Evolutionary conservation across 2,888 invertebrate genomes (phyloP).

Genomic region (Sthenelais limicola): DNA sequence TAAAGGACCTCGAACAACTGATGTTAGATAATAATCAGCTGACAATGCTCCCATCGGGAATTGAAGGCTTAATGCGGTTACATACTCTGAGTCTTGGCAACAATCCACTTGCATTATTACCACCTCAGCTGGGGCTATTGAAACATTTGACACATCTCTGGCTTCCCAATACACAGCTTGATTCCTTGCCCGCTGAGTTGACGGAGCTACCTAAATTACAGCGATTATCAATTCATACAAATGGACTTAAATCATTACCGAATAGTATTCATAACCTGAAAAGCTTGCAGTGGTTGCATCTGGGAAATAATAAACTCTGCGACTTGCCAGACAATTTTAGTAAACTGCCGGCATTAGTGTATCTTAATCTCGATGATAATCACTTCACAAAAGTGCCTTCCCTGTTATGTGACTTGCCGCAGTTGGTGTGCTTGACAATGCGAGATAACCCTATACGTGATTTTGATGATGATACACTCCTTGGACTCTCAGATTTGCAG

Average conservation of each 20-base stretch:
- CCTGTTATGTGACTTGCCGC: conserved; percentile 57
- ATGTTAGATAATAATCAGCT: conserved; percentile 68
- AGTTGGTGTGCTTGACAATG: conserved; percentile 58
- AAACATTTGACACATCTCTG: conserved; percentile 61
- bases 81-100: conserved; percentile 54
- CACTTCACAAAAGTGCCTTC: conserved; percentile 59
- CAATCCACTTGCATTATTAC: conserved; percentile 63
- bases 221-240: conserved; percentile 62
- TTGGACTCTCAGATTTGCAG: conserved; percentile 61
- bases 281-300: conserved; percentile 64
- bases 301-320: conserved; percentile 63
- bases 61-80: conserved; percentile 57
- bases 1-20: conserved; percentile 60
- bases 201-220: conserved; percentile 58
- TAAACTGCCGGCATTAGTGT: conserved; percentile 56
- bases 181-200: conserved; percentile 60
- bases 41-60: conserved; percentile 65
- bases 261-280: conserved; percentile 56
- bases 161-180: conserved; percentile 63
- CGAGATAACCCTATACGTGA: conserved; percentile 57
- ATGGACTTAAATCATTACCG: conserved; percentile 60
- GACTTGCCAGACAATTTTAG: conserved; percentile 58
- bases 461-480: conserved; percentile 63
- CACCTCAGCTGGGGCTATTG: conserved; percentile 63
- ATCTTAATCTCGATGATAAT: conserved; percentile 65